A percentile compares a stretch with the other conserved stretches of the same genome.
Conservation (phyloP, 92 coral and sea anemone genomes). For the Zoanthus gigantus region DNA sequence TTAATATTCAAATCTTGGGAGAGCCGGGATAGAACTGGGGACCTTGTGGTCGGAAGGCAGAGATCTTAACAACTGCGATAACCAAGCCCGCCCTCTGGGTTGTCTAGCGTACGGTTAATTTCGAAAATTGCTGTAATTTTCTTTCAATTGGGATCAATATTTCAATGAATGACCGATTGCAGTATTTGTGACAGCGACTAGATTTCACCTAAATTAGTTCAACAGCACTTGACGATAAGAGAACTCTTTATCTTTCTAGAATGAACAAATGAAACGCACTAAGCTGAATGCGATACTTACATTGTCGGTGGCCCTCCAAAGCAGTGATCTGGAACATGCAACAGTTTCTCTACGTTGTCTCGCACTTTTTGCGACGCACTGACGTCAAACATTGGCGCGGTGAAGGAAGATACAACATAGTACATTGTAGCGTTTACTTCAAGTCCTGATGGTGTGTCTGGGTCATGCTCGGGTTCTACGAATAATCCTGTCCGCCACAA, state of each 20-base stretch:
- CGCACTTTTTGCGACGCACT: constrained; percentile 61
- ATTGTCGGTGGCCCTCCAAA: constrained; percentile 99
- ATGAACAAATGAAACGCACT: not conserved
- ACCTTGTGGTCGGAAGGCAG: too few species aligned
- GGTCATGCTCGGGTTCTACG: constrained; percentile 91
- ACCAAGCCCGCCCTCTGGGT: too few species aligned
- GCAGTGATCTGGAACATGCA: constrained; percentile 95
- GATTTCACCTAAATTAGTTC: too few species aligned
- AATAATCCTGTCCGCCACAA: constrained; percentile 88
- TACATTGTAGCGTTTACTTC: constrained; percentile 96
- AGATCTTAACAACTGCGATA: too few species aligned
- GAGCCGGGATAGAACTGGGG: too few species aligned
- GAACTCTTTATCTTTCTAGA: not conserved
- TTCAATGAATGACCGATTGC: too few species aligned
- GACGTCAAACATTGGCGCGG: constrained; percentile 65
- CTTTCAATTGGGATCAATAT: too few species aligned
- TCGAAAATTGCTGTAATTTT: too few species aligned
- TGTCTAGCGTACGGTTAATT: too few species aligned
- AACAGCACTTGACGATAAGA: too few species aligned
- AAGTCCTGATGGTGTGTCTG: constrained; percentile 95
- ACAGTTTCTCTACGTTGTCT: constrained; percentile 68
- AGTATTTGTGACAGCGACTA: too few species aligned
- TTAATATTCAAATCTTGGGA: too few species aligned
- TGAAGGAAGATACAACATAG: constrained; percentile 87
- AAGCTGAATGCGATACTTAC: constrained; percentile 61